A percentile compares a stretch with the other conserved stretches of the same genome.
Conservation (phyloP, 2,797 vertebrate species). For the Neosilurus mollespiculum region DNA sequence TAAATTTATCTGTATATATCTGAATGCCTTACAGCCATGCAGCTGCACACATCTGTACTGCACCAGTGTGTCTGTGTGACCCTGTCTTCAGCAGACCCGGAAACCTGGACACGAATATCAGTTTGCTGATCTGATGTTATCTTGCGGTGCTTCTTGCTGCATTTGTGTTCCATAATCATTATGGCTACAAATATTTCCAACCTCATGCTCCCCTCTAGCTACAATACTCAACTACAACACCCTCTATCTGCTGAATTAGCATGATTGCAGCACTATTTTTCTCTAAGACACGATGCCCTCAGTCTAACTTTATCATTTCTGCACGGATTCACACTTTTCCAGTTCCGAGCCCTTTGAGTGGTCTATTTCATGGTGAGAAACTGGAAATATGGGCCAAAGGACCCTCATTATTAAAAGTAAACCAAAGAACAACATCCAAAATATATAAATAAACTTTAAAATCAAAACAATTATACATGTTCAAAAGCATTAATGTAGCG, state of each 20-base stretch:
- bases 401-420: background rate
- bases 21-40: background rate
- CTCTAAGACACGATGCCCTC: background rate
- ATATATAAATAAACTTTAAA: background rate
- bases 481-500: background rate
- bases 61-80: background rate
- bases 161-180: background rate
- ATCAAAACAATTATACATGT: too few species aligned
- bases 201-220: background rate
- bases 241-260: conserved; percentile 2
- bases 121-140: background rate
- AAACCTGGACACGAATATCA: background rate
- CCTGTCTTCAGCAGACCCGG: background rate
- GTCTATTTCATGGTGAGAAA: background rate
- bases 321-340: background rate
- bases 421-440: background rate
- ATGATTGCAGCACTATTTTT: background rate
- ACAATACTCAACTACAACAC: background rate
- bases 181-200: background rate
- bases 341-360: background rate
- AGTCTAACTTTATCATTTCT: background rate
- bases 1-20: background rate
- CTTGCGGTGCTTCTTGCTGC: background rate
- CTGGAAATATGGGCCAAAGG: background rate
- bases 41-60: background rate